phyloP scores from a whole-genome alignment of 2,113 vertebrate species.

The Bagarius yarrelli region DNA sequence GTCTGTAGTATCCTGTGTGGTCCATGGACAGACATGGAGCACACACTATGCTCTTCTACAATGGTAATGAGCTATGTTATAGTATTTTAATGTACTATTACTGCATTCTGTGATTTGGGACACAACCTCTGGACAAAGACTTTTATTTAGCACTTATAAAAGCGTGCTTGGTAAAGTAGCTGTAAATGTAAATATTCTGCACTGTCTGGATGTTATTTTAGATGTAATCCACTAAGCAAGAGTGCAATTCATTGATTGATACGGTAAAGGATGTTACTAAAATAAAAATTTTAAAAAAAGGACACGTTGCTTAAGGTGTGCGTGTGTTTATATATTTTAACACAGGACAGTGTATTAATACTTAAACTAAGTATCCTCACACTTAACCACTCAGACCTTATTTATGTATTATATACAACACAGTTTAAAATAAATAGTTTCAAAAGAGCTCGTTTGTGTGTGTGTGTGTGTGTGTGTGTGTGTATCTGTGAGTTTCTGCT shows the following conservation, averaged over 20 bases:
- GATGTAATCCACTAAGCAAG: neutral
- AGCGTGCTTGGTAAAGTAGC: neutral
- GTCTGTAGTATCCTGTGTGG: neutral
- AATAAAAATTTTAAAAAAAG: neutral
- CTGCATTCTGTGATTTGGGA: neutral
- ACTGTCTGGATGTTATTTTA: neutral
- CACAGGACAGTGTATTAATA: neutral
- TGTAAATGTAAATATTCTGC: neutral
- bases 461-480: constrained; percentile 17
- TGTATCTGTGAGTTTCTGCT: constrained; percentile 41
- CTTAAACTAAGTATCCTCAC: neutral
- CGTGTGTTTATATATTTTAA: neutral
- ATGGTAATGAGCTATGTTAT: neutral
- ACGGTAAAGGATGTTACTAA: neutral
- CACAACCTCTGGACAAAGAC: neutral
- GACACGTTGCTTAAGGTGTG: neutral
- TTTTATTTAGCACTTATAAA: neutral
- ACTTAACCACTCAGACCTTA: neutral
- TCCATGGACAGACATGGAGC: neutral
- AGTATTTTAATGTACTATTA: neutral
- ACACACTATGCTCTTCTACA: neutral
- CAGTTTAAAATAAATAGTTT: constrained; percentile 62
- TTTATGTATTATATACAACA: neutral
- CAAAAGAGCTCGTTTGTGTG: constrained; percentile 56
- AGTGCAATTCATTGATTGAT: neutral